Conservation (phyloP, 2,113 vertebrate genomes). For the Actenoides lindsayi region DNA sequence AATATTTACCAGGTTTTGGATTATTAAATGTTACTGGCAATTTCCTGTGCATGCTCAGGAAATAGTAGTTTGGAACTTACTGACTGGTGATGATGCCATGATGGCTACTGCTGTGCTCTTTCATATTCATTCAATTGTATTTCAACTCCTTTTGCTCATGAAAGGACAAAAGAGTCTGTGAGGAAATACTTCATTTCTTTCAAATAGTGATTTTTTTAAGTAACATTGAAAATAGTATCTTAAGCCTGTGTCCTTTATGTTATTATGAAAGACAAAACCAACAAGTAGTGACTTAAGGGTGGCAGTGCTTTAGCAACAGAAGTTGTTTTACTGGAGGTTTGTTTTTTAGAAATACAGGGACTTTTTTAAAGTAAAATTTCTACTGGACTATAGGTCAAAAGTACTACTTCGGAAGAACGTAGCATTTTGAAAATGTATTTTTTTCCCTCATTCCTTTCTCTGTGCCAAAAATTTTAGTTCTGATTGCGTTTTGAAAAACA, state of each 20-base stretch:
- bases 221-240: not conserved
- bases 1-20: conserved; percentile 1
- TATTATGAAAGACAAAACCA: conserved; percentile 33
- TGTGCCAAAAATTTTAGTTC: conserved; percentile 73
- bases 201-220: conserved; percentile 17
- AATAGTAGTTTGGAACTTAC: not conserved
- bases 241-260: not conserved
- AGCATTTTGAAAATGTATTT: conserved; percentile 58
- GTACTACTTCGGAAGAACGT: conserved; percentile 44
- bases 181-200: conserved; percentile 47
- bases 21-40: conserved; percentile 3
- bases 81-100: not conserved
- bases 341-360: not conserved
- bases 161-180: conserved; percentile 24
- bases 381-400: conserved; percentile 63
- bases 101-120: conserved; percentile 34
- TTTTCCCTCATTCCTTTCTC: conserved; percentile 39
- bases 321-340: not conserved
- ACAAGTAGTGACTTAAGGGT: conserved; percentile 24
- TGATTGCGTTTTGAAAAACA: conserved; percentile 53
- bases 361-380: conserved; percentile 49
- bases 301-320: conserved; percentile 18
- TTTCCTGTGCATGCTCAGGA: conserved; percentile 20
- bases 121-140: not conserved
- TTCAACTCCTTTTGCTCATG: conserved; percentile 40